These are phyloP conservation scores for Squalus acanthias DNA, from an alignment of 2,797 vertebrate species.

Conservation along the genomic window DNA sequence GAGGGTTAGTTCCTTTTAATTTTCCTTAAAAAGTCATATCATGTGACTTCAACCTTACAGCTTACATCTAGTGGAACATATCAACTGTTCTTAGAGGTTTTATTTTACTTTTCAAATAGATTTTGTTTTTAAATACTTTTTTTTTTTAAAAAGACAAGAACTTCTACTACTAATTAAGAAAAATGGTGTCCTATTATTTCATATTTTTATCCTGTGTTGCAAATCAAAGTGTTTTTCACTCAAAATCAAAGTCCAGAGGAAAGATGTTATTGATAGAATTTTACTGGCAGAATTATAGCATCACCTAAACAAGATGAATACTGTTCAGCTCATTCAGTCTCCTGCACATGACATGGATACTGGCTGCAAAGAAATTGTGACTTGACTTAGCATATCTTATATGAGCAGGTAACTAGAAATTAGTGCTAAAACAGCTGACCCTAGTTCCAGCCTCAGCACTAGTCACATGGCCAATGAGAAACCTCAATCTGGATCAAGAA, in stretches of 20 bases:
- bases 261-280: background rate
- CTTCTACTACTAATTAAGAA: background rate
- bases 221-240: background rate
- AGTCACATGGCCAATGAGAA: background rate
- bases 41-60: background rate
- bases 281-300: background rate
- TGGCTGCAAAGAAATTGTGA: background rate
- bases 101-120: background rate
- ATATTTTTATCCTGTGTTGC: background rate
- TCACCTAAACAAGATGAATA: background rate
- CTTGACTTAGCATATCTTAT: background rate
- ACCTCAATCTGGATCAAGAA: background rate
- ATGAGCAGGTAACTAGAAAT: background rate
- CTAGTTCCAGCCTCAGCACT: background rate
- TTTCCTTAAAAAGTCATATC: background rate
- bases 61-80: background rate
- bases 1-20: background rate
- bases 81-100: background rate
- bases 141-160: background rate
- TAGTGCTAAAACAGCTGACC: background rate
- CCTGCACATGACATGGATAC: background rate
- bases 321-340: background rate
- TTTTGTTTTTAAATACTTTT: background rate
- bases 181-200: background rate
- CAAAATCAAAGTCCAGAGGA: background rate